These are phyloP conservation scores for Papilio polyxenes DNA, from an alignment of 1,140 invertebrate species.

Conservation along the genomic window DNA sequence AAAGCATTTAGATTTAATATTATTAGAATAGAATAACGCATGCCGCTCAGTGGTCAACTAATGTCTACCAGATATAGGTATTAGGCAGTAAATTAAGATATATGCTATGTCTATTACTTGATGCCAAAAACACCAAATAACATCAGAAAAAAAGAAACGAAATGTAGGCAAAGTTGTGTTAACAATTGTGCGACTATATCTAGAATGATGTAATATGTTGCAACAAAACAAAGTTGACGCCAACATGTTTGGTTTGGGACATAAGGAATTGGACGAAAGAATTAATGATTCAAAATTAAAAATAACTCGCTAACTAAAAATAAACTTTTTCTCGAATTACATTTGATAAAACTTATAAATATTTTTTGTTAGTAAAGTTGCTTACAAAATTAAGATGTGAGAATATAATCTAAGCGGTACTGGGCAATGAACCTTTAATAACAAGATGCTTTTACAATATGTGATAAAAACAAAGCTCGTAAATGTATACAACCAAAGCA, in stretches of 20 bases:
- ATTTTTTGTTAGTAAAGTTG: no score
- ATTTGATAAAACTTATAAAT: no score
- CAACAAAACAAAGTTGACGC: no score
- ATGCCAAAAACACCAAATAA: neutral
- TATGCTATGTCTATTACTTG: constrained; percentile 1
- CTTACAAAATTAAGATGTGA: neutral
- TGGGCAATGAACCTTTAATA: neutral
- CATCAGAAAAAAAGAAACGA: neutral
- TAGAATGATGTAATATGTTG: no score
- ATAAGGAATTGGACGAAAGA: no score
- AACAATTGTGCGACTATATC: neutral
- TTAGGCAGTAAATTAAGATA: neutral
- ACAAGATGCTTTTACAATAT: neutral
- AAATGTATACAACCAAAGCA: no score
- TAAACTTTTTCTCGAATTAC: no score
- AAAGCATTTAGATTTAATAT: constrained; percentile 14
- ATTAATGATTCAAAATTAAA: no score
- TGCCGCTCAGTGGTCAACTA: neutral
- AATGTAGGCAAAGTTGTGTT: neutral
- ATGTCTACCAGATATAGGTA: neutral
- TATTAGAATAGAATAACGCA: neutral
- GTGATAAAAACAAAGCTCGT: neutral
- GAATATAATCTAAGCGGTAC: neutral
- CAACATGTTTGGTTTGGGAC: no score
- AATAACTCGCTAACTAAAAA: no score